phyloP scores from a whole-genome alignment of 1,140 invertebrate genomes.

The Mycetomoellerius zeteki region DNA sequence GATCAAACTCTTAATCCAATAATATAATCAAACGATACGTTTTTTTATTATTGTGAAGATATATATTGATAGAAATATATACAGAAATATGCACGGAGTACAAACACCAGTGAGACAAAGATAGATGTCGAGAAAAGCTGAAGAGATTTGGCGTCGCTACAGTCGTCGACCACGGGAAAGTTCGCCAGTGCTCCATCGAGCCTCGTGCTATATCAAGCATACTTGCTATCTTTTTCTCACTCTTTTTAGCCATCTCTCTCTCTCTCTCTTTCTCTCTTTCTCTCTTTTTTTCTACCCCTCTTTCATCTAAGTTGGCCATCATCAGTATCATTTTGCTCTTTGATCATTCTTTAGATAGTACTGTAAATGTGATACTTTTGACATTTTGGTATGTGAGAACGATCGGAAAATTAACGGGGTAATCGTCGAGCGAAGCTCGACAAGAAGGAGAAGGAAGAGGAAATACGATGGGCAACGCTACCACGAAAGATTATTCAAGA shows the following conservation, averaged over 20 bases:
- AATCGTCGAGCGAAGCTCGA: conserved; percentile 65
- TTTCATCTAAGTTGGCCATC: conserved; percentile 35
- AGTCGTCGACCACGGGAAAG: conserved; percentile 70
- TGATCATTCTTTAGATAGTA: conserved; percentile 31
- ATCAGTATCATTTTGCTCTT: conserved; percentile 49
- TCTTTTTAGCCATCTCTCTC: conserved; percentile 22
- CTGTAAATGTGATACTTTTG: conserved; percentile 60
- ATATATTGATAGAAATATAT: not conserved
- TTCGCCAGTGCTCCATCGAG: conserved; percentile 76
- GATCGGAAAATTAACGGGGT: conserved; percentile 55
- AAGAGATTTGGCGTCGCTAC: conserved; percentile 73
- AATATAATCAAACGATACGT: not conserved
- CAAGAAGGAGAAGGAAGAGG: conserved; percentile 53
- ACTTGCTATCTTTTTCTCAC: conserved; percentile 64
- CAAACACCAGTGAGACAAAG: conserved; percentile 55
- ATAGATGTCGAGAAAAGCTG: conserved; percentile 68
- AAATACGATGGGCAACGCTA: conserved; percentile 82
- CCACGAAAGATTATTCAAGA: conserved; percentile 80
- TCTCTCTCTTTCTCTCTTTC: conserved; percentile 20
- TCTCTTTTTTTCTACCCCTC: conserved; percentile 2
- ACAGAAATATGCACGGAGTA: not conserved
- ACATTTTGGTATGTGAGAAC: conserved; percentile 12
- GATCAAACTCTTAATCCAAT: no score
- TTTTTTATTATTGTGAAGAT: not conserved
- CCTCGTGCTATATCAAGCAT: conserved; percentile 83